These are phyloP conservation scores for Drosophila auraria DNA, from an alignment of 1,140 invertebrate genomes.

Conservation along the genomic window DNA sequence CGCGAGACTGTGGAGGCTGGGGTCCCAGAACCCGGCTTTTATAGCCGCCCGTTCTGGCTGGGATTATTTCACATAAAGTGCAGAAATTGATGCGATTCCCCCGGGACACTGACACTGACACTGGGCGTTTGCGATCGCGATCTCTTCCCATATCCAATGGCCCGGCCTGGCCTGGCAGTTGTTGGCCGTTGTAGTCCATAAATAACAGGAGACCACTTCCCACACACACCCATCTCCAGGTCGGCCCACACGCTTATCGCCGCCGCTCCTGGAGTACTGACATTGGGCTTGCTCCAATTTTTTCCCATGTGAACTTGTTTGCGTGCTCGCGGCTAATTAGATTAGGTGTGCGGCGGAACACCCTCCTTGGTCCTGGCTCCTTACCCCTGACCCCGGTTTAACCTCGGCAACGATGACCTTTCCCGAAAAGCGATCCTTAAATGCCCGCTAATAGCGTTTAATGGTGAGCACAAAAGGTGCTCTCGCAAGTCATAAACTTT, in stretches of 20 bases:
- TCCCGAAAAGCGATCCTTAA: slow-evolving; percentile 69
- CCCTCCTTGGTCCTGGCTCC: slow-evolving; percentile 36
- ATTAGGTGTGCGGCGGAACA: slow-evolving; percentile 69
- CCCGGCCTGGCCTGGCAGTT: slow-evolving; percentile 3
- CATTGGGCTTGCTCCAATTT: slow-evolving; percentile 65
- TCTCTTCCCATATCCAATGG: slow-evolving; percentile 76
- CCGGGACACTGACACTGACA: slow-evolving; percentile 37
- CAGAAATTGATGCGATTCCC: slow-evolving; percentile 70
- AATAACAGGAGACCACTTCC: slow-evolving; percentile 68
- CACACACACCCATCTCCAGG: slow-evolving; percentile 69
- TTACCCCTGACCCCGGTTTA: neutral
- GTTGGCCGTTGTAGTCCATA: slow-evolving; percentile 45
- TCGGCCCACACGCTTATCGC: slow-evolving; percentile 45
- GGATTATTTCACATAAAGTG: slow-evolving; percentile 65
- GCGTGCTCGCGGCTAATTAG: slow-evolving; percentile 79
- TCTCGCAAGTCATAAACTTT: slow-evolving; percentile 79
- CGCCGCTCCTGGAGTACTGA: slow-evolving; percentile 23
- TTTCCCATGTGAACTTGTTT: slow-evolving; percentile 82
- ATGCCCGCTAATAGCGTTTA: slow-evolving; percentile 81
- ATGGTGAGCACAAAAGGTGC: slow-evolving; percentile 73
- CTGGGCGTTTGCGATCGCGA: slow-evolving; percentile 42
- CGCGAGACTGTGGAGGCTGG: slow-evolving; percentile 52
- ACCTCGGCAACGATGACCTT: neutral
- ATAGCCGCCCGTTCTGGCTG: slow-evolving; percentile 48
- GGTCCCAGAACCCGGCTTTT: slow-evolving; percentile 49